A percentile compares a stretch with the other conserved stretches of the same genome.
phyloP scores from a whole-genome alignment of 2,888 invertebrate genomes.

The Leptopilina myrica region DNA sequence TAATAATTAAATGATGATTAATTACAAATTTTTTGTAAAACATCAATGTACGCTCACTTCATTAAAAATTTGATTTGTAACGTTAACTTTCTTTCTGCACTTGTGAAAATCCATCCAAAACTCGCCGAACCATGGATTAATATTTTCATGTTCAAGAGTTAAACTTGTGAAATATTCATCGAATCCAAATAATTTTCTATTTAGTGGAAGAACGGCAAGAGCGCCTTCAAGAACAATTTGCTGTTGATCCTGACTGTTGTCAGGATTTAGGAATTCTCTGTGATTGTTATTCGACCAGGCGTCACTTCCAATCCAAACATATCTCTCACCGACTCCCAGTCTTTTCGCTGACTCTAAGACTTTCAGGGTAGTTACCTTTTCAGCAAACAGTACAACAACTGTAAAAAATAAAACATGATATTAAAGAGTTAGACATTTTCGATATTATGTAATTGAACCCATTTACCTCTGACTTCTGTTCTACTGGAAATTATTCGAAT shows the following conservation, averaged over 20 bases:
- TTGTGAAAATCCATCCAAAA: slow-evolving; percentile 77
- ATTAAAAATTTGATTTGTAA: neutral
- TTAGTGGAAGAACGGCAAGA: slow-evolving; percentile 78
- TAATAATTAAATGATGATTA: neutral
- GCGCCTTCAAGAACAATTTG: slow-evolving; percentile 77
- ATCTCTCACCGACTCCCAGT: slow-evolving; percentile 67
- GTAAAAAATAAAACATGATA: slow-evolving; percentile 45
- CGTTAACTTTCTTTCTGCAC: slow-evolving; percentile 49
- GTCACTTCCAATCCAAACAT: slow-evolving; percentile 79
- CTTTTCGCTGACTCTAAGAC: slow-evolving; percentile 77
- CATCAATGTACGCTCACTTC: neutral
- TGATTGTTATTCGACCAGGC: slow-evolving; percentile 76
- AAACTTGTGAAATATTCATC: slow-evolving; percentile 77
- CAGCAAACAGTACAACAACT: slow-evolving; percentile 79
- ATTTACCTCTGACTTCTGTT: slow-evolving; percentile 77
- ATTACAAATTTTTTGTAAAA: neutral
- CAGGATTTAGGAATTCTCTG: slow-evolving; percentile 57
- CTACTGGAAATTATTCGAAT: slow-evolving; percentile 74
- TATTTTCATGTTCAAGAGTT: slow-evolving; percentile 66
- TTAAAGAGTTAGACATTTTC: neutral
- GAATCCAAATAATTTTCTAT: slow-evolving; percentile 76
- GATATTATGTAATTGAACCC: neutral
- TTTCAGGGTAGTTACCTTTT: slow-evolving; percentile 74
- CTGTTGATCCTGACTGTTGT: slow-evolving; percentile 54
- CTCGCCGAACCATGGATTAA: slow-evolving; percentile 79